Base-by-base conservation (phyloP, 2,113 vertebrate species). In the Marmota flaviventris region DNA sequence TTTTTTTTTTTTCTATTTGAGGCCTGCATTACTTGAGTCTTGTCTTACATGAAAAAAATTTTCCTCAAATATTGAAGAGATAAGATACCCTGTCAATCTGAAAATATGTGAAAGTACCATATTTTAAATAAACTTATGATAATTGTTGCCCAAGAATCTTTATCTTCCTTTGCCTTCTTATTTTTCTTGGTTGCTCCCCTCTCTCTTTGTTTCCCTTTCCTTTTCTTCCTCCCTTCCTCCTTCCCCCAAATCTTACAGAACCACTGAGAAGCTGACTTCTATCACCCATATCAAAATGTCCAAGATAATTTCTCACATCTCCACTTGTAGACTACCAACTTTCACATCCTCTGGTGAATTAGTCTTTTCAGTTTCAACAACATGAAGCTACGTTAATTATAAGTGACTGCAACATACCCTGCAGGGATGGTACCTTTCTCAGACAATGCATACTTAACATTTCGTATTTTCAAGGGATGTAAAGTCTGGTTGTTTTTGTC, bases 1-100 rank as follows among this genome's bases (percentile, higher is more conserved):
- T 45, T 45, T 45, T 12, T 42, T 45, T 93, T 91, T 77, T 32
- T 29, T n/a, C 67, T 63, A 13, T 4, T 70, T 78, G 58, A 94
- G 53, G 51, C 51, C 39, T 89, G 3, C 72, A 39, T 69, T 63
- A 10, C 53, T 56, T 16, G 53, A 18, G 69, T 27, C 24, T 91
- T 90, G 45, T 73, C n/a, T 90, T 85, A 67, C n/a, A 48, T 61
- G 79, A 67, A 42, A 72, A 86, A 14, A 76, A 76, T 96, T 86
- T 37, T 79, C 48, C 67, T 91, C 48, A 83, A 45, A 34, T 83
- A 87, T 63, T 91, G 88, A 94, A 88, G 27, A 88, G 27, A 53
- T 14, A 20, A 88, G 27, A 53, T 14, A 20, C 9, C 29, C 27
- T n/a, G 29, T 85, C 18, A 79, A 67, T 61, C 25, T 75, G 39